These are phyloP conservation scores for Sphaerophoria taeniata DNA, from an alignment of 2,888 invertebrate species.

Conservation along the genomic window DNA sequence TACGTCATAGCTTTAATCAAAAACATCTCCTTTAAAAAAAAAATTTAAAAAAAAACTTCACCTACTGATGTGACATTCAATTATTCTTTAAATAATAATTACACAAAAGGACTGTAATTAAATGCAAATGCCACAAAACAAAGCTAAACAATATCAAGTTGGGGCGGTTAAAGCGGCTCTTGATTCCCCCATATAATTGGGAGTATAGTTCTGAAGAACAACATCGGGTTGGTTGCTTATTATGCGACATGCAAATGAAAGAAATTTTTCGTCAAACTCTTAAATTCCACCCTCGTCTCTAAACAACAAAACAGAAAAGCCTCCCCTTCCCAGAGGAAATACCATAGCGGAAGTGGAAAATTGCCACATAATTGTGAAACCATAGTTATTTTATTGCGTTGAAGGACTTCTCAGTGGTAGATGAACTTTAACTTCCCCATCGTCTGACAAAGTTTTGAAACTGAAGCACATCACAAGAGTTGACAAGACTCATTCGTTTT, in stretches of 20 bases:
- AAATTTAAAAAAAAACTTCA: too few relatives aligned
- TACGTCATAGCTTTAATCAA: too few relatives aligned
- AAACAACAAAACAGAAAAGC: not conserved
- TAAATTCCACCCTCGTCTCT: not conserved
- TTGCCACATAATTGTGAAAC: conserved; percentile 71
- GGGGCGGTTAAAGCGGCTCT: not conserved
- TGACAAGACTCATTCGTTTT: conserved; percentile 18
- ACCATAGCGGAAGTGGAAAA: conserved; percentile 70
- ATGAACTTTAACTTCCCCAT: too few relatives aligned
- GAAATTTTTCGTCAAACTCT: conserved; percentile 17
- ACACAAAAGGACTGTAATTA: conserved; percentile 65
- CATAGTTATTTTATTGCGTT: conserved; percentile 50
- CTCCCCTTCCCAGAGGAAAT: not conserved
- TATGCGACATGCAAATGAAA: conserved; percentile 51
- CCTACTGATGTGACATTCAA: conserved; percentile 34
- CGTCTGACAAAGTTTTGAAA: not conserved
- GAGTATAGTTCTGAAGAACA: conserved; percentile 26
- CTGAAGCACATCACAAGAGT: conserved; percentile 15
- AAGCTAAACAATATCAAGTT: not conserved
- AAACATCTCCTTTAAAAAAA: too few relatives aligned
- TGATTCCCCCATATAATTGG: not conserved
- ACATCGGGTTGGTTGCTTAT: conserved; percentile 14
- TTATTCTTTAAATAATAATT: conserved; percentile 41
- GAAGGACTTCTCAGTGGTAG: not conserved
- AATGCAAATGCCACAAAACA: conserved; percentile 63